Percentiles rank a stretch among this genome's conserved stretches.
Conservation (phyloP, 2,888 invertebrate species). For the Prosapia bicincta region DNA sequence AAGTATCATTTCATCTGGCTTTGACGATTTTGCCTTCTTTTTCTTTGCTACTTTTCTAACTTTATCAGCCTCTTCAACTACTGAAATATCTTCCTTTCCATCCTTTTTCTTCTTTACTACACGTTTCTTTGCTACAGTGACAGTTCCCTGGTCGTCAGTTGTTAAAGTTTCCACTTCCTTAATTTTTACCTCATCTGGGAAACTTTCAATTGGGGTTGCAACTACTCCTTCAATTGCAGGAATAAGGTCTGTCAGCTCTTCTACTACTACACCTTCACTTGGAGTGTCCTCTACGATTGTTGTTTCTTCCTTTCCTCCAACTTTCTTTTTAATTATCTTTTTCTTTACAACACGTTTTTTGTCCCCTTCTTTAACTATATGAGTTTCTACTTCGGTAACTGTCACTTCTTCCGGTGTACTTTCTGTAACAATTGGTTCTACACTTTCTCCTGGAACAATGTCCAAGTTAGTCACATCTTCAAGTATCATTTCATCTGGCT, state of each 20-base stretch:
- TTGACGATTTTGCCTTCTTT: conserved; percentile 27
- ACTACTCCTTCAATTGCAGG: conserved; percentile 8
- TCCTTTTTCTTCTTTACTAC: conserved; percentile 27
- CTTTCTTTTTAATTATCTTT: conserved; percentile 27
- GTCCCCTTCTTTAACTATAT: conserved; percentile 4
- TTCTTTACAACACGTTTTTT: conserved; percentile 14
- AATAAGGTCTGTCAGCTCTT: conserved; percentile 6
- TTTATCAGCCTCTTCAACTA: conserved; percentile 32
- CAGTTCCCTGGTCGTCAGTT: conserved; percentile 34
- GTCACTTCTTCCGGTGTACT: neutral
- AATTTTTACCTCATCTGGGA: conserved; percentile 24
- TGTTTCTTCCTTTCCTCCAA: conserved; percentile 32
- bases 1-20: conserved; percentile 42
- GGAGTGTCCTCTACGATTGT: conserved; percentile 25
- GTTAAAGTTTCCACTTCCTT: conserved; percentile 35
- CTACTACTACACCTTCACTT: conserved; percentile 14
- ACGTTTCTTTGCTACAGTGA: conserved; percentile 14
- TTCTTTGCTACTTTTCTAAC: conserved; percentile 30
- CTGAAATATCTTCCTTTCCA: conserved; percentile 28
- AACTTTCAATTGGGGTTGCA: conserved; percentile 6
- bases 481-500: conserved; percentile 9
- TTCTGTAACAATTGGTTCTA: conserved; percentile 19
- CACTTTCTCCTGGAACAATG: neutral
- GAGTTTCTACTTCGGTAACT: conserved; percentile 4
- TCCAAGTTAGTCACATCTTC: conserved; percentile 14